Conservation (phyloP, 2,797 vertebrate species). For the Coreius guichenoti region DNA sequence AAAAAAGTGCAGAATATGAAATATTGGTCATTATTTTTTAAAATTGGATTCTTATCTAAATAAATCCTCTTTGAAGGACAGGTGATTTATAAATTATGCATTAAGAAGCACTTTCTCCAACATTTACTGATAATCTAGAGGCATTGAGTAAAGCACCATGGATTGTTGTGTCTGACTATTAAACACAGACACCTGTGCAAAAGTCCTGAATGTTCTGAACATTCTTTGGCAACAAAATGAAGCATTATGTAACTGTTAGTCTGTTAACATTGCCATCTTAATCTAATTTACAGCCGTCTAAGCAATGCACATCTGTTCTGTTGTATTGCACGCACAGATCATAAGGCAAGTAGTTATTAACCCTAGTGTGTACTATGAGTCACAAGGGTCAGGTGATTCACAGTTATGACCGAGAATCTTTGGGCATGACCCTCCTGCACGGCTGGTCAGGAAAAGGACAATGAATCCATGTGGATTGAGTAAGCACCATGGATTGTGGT, state of each 20-base stretch:
- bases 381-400: constrained; percentile 19
- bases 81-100: neutral
- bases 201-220: neutral
- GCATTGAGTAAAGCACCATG: neutral
- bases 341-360: constrained; percentile 6
- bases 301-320: neutral
- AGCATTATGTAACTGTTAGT: neutral
- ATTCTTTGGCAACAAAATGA: neutral
- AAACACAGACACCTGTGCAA: neutral
- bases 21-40: neutral
- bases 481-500: neutral
- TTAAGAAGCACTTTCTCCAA: neutral
- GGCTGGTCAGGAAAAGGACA: constrained; percentile 11
- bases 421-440: constrained; percentile 10
- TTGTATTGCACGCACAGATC: neutral
- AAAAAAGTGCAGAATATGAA: neutral
- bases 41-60: neutral
- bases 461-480: constrained; percentile 14
- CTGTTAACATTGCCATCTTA: neutral
- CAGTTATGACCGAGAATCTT: constrained; percentile 16
- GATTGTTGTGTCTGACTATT: neutral
- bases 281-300: no score
- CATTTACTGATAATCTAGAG: neutral
- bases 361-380: neutral
- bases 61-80: neutral